Conservation (phyloP, 2,113 vertebrate species). For the Myotis lucifugus region DNA sequence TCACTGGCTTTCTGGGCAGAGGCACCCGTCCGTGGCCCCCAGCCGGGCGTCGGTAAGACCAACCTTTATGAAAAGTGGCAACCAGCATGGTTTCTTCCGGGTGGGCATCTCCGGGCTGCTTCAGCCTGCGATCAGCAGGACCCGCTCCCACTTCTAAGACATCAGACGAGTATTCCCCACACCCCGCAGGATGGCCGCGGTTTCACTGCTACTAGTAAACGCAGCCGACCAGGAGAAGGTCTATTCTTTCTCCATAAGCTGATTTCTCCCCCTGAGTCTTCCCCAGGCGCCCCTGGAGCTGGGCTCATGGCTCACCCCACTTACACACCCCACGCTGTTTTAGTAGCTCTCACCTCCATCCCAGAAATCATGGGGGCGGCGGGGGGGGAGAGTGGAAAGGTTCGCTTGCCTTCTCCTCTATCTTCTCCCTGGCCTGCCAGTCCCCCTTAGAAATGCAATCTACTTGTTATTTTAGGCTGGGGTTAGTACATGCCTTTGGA, state of each 20-base stretch:
- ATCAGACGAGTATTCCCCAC: neutral
- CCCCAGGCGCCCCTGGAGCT: neutral
- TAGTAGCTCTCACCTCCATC: conserved; percentile 20
- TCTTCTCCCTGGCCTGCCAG: neutral
- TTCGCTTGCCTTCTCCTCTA: neutral
- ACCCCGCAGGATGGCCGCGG: neutral
- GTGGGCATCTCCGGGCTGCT: fast-evolving
- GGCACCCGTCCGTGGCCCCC: fast-evolving
- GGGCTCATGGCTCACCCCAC: neutral
- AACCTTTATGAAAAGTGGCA: neutral
- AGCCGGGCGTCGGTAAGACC: neutral
- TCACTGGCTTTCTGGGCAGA: neutral
- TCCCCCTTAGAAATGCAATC: conserved; percentile 47
- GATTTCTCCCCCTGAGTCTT: neutral
- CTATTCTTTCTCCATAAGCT: conserved; percentile 31
- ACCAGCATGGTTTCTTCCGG: neutral
- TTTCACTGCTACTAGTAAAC: neutral
- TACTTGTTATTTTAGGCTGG: conserved; percentile 69
- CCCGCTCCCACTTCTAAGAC: neutral
- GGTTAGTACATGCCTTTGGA: conserved; percentile 60
- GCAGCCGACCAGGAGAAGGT: neutral
- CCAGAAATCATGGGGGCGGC: neutral
- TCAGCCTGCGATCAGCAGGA: neutral
- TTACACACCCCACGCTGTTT: conserved; percentile 33
- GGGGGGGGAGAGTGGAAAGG: neutral